Evolutionary conservation across 2,797 vertebrate genomes (phyloP).

Genomic region (Esox masquinongy): DNA sequence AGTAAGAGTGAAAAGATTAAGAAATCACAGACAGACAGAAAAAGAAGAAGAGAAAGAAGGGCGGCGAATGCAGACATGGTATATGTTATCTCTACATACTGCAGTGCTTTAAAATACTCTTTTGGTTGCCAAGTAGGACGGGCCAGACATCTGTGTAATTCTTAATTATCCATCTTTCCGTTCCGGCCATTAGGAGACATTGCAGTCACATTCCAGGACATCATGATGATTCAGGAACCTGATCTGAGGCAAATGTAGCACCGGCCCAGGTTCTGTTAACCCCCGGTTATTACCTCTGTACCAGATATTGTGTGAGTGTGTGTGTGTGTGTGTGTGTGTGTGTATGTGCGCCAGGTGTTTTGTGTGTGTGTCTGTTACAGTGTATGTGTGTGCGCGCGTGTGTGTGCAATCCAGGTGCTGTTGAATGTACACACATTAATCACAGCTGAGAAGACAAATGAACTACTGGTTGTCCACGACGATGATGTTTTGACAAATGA

Average conservation of each 20-base stretch:
- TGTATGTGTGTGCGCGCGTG: conserved; percentile 1
- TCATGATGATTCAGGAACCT: background rate
- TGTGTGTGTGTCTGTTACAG: background rate
- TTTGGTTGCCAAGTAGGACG: conserved; percentile 26
- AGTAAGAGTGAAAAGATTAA: conserved; percentile 70
- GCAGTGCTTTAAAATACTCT: conserved; percentile 70
- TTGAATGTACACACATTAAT: conserved; percentile 22
- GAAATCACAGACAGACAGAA: conserved; percentile 64
- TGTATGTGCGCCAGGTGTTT: background rate
- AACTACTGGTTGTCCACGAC: conserved; percentile 19
- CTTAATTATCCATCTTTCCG: conserved; percentile 39
- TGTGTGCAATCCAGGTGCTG: conserved; percentile 15
- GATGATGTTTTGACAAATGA: conserved; percentile 26
- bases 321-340: background rate
- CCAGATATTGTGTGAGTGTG: background rate
- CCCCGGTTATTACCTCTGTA: background rate
- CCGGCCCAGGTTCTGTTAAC: background rate
- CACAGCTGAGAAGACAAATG: conserved; percentile 26
- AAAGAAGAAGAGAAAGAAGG: conserved; percentile 44
- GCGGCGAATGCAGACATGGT: conserved; percentile 75
- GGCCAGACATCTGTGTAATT: conserved; percentile 44
- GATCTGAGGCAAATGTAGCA: background rate
- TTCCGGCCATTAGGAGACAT: background rate
- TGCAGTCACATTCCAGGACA: background rate
- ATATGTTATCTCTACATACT: conserved; percentile 75